These are phyloP conservation scores for Cyphomyrus plagiostoma DNA, from an alignment of 2,113 vertebrate species.

Conservation along the genomic window DNA sequence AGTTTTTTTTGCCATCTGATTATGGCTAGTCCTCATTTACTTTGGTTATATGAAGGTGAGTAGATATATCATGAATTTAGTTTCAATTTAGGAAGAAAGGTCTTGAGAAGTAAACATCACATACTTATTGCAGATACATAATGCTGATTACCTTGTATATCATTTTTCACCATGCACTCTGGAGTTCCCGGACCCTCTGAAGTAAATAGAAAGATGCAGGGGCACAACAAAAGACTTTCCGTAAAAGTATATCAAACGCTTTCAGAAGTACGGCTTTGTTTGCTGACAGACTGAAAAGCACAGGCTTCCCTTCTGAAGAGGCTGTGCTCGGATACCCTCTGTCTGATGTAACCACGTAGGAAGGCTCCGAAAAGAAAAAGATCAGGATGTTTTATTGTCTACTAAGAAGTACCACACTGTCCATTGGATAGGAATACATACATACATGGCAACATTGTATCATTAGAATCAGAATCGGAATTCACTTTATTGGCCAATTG, in stretches of 20 bases:
- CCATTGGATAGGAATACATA: neutral
- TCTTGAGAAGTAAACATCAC: neutral
- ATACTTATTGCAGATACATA: neutral
- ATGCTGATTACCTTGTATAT: neutral
- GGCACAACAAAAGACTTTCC: neutral
- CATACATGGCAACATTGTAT: neutral
- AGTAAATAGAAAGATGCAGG: neutral
- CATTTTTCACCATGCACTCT: neutral
- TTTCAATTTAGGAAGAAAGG: neutral
- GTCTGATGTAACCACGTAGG: neutral
- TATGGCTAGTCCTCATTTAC: conserved; percentile 28
- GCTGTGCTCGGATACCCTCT: neutral
- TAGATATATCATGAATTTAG: conserved; percentile 20
- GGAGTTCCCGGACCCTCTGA: neutral
- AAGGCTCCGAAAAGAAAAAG: neutral
- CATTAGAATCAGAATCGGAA: neutral
- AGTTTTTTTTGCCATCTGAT: conserved; percentile 35
- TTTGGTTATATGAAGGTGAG: conserved; percentile 29
- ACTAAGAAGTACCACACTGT: neutral
- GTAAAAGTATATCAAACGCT: neutral
- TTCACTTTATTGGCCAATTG: neutral
- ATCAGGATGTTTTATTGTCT: neutral
- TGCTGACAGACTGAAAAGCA: neutral
- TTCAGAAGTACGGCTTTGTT: neutral
- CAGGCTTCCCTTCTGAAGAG: neutral